phyloP scores from a whole-genome alignment of 2,113 vertebrate genomes.

The Corythoichthys haematopterus region DNA sequence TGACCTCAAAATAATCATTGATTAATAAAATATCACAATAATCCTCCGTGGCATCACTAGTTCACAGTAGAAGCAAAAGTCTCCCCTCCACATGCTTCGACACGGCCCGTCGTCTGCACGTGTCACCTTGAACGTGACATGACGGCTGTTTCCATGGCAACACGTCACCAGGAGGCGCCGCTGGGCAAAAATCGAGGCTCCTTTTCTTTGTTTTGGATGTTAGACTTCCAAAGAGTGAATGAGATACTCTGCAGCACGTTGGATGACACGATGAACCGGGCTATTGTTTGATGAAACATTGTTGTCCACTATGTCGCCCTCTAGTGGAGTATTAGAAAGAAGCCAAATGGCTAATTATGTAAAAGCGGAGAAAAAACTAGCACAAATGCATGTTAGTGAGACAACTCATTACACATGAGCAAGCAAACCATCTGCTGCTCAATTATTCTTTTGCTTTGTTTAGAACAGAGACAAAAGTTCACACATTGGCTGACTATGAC shows the following conservation, averaged over 20 bases:
- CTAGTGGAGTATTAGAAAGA: slow-evolving; percentile 18
- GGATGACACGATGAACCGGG: no score
- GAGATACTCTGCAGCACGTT: not conserved
- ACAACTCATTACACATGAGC: slow-evolving; percentile 45
- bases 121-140: not conserved
- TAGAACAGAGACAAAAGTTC: not conserved
- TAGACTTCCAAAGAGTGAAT: not conserved
- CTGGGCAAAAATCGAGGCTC: not conserved
- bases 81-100: not conserved
- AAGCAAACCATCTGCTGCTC: slow-evolving; percentile 61
- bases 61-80: no score
- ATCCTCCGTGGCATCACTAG: no score
- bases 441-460: not conserved
- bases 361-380: not conserved
- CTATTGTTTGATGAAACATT: no score
- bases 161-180: not conserved
- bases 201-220: not conserved
- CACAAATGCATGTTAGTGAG: slow-evolving; percentile 30
- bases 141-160: not conserved
- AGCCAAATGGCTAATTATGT: not conserved
- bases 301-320: not conserved
- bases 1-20: no score
- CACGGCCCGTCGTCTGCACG: not conserved
- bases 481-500: no score
- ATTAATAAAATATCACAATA: no score